Base-by-base conservation (phyloP, 2,888 invertebrate genomes). In the Nebria brevicollis region DNA sequence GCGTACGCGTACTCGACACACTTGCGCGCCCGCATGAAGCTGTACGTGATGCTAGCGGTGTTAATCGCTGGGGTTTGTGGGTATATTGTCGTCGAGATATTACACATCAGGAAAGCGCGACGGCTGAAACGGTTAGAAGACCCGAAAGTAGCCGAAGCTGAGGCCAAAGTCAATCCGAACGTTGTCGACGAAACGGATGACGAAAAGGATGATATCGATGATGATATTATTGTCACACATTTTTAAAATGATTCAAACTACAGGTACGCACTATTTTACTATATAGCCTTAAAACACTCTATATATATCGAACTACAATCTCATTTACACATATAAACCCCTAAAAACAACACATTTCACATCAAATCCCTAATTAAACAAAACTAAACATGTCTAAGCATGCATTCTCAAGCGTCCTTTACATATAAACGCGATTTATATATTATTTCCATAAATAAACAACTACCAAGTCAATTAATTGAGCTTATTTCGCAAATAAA, bases 1-100 rank as follows among this genome's bases (percentile, higher is more conserved):
- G 96, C 96, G 10, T 97, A 96, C 87, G 96, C 96, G 0, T 96
- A 96, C 90, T 96, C 96, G 85, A 96, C 95, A 41, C 95, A 95
- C 85, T 90, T 96, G 41, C 96, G 96, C 89, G 95, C 96, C 78
- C 91, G 94, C 82, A 94, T 94, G 93, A 97, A 97, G 91, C 92
- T 97, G 0, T 96, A 95, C 88, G 95, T 96, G 25, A 92, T 96
- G 91, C 90, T 96, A 88, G 92, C 92, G n/a, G 94, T 96, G 42
- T 91, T 97, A 8, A 89, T 94, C 20, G 87, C 93, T 75, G 97
- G 97, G 20, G 92, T 95, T 83, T 88, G 92, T 73, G 95, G 97
- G 77, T 97, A 97, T 88, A 90, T 94, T 82, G 89, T 95, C 83
- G 96, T 96, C 26, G 96, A 96, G 89, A 92, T 95, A 85, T 90